Percentiles rank a stretch among this genome's conserved stretches.
Evolutionary conservation across 2,797 vertebrate species (phyloP).

Genomic region (Galagoides demidoff): DNA sequence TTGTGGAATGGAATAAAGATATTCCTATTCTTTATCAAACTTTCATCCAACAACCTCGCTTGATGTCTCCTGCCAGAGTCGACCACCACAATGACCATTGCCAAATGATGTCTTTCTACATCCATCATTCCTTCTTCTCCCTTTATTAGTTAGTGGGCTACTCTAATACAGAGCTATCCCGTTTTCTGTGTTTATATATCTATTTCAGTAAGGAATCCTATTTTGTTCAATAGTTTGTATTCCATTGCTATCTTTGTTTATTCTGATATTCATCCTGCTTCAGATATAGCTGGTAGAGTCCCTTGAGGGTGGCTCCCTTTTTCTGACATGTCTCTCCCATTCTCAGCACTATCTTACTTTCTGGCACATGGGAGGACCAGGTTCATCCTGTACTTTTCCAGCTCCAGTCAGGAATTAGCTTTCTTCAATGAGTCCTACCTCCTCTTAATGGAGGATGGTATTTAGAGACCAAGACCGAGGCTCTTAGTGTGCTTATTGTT

Average conservation of each 20-base stretch:
- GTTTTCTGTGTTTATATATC: neutral
- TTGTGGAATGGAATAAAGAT: no score
- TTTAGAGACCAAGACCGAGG: constrained; percentile 46
- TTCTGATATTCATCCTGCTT: neutral
- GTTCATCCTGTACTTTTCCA: neutral
- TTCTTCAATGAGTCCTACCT: neutral
- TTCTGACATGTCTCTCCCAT: neutral
- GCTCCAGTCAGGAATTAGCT: neutral
- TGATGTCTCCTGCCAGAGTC: neutral
- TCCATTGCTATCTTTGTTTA: neutral
- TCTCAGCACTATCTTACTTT: neutral
- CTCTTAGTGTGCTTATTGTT: neutral
- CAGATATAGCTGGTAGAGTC: neutral
- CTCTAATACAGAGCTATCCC: neutral
- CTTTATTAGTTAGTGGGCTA: neutral
- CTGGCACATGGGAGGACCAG: neutral
- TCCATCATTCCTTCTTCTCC: neutral
- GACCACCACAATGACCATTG: neutral
- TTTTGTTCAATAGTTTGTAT: neutral
- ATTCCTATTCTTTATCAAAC: neutral
- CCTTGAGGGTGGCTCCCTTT: neutral
- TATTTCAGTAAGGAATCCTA: neutral
- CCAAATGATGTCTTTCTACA: neutral
- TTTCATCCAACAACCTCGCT: neutral
- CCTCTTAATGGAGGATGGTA: neutral